Base-by-base conservation (phyloP, 2,113 vertebrate species). In the Gorsachius goisagi region DNA sequence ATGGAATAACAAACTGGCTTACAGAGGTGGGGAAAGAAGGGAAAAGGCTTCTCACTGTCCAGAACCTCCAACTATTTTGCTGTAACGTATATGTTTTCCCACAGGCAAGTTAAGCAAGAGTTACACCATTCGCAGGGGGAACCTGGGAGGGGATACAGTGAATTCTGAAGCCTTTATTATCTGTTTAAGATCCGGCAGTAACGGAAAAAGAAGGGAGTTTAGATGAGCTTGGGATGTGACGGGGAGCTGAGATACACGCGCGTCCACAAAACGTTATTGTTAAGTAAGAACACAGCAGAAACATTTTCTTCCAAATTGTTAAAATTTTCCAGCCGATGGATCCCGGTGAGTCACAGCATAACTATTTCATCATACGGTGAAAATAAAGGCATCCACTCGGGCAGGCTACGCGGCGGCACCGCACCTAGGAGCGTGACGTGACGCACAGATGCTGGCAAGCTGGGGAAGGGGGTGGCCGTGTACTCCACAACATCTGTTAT, bases 401-500 rank as follows among this genome's bases (percentile, higher is more conserved):
- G 93, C 95, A 81, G 83, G 85, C 55, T 22, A 21, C 1, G 2
- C 0, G 58, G 91, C 93, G 91, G 64, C 49, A 30, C 92, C 21
- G 81, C 96, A 92, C 93, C 97, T 96, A 53, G 18, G 80, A 96
- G 92, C 91, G 17, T 33, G 95, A 73, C 81, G 12, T 23, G 84
- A 78, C 6, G 66, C 66, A 62, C 97, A 97, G 96, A 96, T 85
- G 93, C 77, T 80, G 85, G 75, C 93, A 88, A 73, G 60, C 30
- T 44, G 88, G 66, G 85, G 88, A 53, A 55, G 80, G 80, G 80
- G 86, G 77, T 45, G 80, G 86, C 92, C 90, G 49, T 11, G 30
- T 58, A 37, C 93, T 84, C n/a, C 56, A 59, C 85, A 97, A 97
- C 95, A 97, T 93, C 96, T 97, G 97, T 50, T 74, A n/a, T 84